These are phyloP conservation scores for Colossoma macropomum DNA, from an alignment of 2,113 vertebrate genomes.

Conservation along the genomic window DNA sequence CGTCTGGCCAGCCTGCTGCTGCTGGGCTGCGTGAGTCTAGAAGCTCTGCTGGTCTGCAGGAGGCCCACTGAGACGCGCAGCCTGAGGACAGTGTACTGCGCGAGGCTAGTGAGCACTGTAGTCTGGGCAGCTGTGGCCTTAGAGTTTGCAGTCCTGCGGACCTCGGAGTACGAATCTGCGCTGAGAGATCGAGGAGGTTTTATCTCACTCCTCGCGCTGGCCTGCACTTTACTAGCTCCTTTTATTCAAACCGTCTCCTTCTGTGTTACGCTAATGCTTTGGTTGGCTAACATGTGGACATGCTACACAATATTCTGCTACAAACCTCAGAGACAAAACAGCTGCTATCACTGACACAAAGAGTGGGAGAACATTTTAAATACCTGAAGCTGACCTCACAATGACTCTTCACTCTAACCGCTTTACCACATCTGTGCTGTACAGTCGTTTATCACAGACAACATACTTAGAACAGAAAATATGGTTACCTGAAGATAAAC, in stretches of 20 bases:
- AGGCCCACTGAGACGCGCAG: conserved; percentile 70
- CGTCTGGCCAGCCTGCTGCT: conserved; percentile 73
- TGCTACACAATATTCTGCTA: conserved; percentile 76
- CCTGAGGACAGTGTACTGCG: conserved; percentile 71
- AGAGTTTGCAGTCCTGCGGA: conserved; percentile 65
- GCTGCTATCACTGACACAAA: conserved; percentile 56
- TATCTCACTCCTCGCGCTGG: neutral
- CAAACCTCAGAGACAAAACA: conserved; percentile 55
- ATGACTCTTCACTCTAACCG: too few species aligned
- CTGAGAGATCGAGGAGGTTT: neutral
- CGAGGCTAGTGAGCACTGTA: conserved; percentile 58
- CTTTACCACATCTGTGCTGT: too few species aligned
- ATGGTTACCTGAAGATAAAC: too few species aligned
- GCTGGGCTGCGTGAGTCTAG: conserved; percentile 77
- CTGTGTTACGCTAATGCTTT: conserved; percentile 68
- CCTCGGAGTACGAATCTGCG: conserved; percentile 27
- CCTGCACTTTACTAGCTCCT: neutral
- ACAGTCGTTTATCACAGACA: too few species aligned
- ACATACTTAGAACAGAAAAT: too few species aligned
- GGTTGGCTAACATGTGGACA: conserved; percentile 74
- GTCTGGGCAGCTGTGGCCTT: conserved; percentile 70
- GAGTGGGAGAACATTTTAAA: too few species aligned
- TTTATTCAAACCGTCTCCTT: conserved; percentile 63
- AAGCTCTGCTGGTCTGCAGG: conserved; percentile 78
- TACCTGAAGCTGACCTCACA: too few species aligned